Base-by-base conservation (phyloP, 2,888 invertebrate species). In the Chirona hameri region DNA sequence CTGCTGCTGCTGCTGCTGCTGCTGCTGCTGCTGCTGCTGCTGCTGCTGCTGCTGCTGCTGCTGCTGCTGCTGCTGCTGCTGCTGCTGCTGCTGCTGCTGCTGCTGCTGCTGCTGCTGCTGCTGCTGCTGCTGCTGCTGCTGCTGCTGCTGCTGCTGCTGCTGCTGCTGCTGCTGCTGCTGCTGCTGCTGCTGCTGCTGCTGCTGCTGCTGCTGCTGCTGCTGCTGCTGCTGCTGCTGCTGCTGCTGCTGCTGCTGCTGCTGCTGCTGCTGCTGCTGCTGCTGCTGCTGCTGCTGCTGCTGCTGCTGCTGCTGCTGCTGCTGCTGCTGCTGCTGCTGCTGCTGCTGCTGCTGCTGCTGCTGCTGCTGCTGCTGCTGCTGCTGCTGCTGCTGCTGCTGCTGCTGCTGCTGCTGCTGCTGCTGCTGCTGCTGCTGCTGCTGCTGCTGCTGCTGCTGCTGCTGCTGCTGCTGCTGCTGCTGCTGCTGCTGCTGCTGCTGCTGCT, bases 21-120 rank as follows among this genome's bases (percentile, higher is more conserved):
- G 81, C 81, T 80, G 81, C 81, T 80, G 81, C 81, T 80, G 81
- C 81, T 80, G 81, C 81, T 80, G 81, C 81, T 80, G 81, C 81
- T 80, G 81, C 81, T 80, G 81, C 81, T 80, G 81, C 81, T 80
- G 81, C 81, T 80, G 81, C 81, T 80, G 81, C 81, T 80, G 81
- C 81, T 80, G 81, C 81, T 80, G 81, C 81, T 80, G 81, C 81
- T 80, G 81, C 81, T 80, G 81, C 81, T 80, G 81, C 81, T 80
- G 81, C 81, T 80, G 81, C 81, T 80, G 81, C 81, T 80, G 81
- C 81, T 80, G 81, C 81, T 80, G 81, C 81, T 80, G 81, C 81
- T 80, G 81, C 81, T 80, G 81, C 81, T 80, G 81, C 81, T 80
- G 81, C 81, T 80, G 81, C 81, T 80, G 81, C 81, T 80, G 81